Conservation (phyloP, 2,113 vertebrate species). For the Corythaixoides concolor region DNA sequence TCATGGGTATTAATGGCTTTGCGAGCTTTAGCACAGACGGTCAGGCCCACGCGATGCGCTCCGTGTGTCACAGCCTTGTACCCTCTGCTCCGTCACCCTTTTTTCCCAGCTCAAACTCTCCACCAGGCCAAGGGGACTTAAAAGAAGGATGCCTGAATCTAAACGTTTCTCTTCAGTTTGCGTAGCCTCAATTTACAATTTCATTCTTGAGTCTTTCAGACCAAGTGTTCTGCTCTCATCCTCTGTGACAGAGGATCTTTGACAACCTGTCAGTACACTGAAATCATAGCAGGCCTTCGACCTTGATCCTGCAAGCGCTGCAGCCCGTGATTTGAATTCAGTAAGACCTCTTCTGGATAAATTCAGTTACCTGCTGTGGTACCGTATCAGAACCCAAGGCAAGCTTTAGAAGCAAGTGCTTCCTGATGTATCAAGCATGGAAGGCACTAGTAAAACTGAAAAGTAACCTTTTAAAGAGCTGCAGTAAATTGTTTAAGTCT, state of each 20-base stretch:
- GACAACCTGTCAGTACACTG: not conserved
- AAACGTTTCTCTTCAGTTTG: not conserved
- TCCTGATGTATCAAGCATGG: not conserved
- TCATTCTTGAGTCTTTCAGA: not conserved
- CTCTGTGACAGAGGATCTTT: not conserved
- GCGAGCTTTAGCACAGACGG: not conserved
- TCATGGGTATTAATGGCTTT: not conserved
- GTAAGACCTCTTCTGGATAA: not conserved
- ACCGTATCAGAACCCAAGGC: not conserved
- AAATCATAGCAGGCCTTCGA: not conserved
- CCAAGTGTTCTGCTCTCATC: not conserved
- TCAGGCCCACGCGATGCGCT: too few relatives aligned
- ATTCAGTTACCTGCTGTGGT: fast-evolving
- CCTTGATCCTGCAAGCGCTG: not conserved
- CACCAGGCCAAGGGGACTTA: not conserved
- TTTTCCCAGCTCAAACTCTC: not conserved
- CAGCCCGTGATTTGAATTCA: not conserved
- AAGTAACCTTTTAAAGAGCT: not conserved
- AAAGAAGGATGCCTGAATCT: not conserved
- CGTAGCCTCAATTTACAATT: not conserved
- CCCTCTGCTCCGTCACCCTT: not conserved
- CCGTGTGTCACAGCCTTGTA: not conserved
- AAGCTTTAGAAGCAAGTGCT: not conserved
- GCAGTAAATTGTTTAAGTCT: slow-evolving; percentile 20
- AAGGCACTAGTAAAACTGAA: not conserved